Percentiles rank a stretch among this genome's conserved stretches.
These are phyloP conservation scores for Oxyruncus cristatus DNA, from an alignment of 2,113 vertebrate species.

Conservation along the genomic window DNA sequence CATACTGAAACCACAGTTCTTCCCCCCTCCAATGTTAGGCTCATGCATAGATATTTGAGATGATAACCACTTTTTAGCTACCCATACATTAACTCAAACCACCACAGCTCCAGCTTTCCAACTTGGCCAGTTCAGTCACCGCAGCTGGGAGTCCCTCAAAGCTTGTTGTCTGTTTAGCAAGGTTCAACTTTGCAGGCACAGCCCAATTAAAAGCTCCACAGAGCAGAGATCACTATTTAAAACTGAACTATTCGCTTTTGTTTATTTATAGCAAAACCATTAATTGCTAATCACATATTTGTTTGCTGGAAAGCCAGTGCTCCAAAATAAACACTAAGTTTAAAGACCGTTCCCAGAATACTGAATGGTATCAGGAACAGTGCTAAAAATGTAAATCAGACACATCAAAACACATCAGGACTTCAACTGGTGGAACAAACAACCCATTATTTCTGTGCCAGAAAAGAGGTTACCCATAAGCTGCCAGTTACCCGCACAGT, in stretches of 20 bases:
- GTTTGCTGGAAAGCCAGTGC: neutral
- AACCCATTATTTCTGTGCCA: constrained; percentile 46
- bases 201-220: neutral
- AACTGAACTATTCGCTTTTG: neutral
- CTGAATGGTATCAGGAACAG: neutral
- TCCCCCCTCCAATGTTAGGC: accelerated
- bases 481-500: neutral
- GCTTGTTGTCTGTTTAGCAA: neutral
- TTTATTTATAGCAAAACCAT: constrained; percentile 56
- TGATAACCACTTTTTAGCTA: neutral
- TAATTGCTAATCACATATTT: constrained; percentile 45
- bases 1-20: accelerated
- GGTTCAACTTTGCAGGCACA: neutral
- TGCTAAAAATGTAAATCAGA: constrained; percentile 41
- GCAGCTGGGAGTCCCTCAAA: neutral
- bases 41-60: neutral
- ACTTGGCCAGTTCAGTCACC: neutral
- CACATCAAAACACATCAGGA: constrained; percentile 55
- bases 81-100: neutral
- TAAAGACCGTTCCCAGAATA: constrained; percentile 33
- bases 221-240: constrained; percentile 30
- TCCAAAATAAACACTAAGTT: constrained; percentile 46
- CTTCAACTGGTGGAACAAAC: constrained; percentile 27
- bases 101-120: neutral
- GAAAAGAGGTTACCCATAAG: constrained; percentile 36